Percentiles rank a stretch among this genome's conserved stretches.
These are phyloP conservation scores for Ceraclea dissimilis DNA, from an alignment of 2,888 invertebrate genomes.

Conservation along the genomic window DNA sequence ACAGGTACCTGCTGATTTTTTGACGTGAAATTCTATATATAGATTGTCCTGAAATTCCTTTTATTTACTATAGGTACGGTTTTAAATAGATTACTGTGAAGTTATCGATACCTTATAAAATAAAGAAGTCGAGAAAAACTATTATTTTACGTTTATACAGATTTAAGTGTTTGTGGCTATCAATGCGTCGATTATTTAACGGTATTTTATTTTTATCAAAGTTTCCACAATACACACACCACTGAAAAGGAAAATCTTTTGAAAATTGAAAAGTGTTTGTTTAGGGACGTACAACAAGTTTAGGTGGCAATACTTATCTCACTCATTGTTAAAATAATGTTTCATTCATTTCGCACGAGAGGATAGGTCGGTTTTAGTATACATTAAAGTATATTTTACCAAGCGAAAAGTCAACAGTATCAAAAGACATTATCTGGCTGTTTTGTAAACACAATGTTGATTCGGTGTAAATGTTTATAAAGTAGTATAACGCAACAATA, in stretches of 20 bases:
- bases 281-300: not conserved
- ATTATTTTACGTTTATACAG: too few relatives aligned
- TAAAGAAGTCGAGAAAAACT: too few relatives aligned
- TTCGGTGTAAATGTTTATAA: slow-evolving; percentile 2
- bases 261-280: slow-evolving; percentile 1
- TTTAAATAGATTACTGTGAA: too few relatives aligned
- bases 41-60: too few relatives aligned
- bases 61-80: too few relatives aligned
- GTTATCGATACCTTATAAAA: too few relatives aligned
- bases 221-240: not conserved
- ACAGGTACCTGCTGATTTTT: too few relatives aligned
- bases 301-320: not conserved
- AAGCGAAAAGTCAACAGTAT: not conserved
- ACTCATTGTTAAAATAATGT: not conserved
- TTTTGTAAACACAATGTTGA: slow-evolving; percentile 2
- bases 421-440: slow-evolving; percentile 2
- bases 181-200: too few relatives aligned
- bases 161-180: too few relatives aligned
- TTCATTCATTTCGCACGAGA: not conserved
- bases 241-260: not conserved
- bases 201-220: too few relatives aligned
- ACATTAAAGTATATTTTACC: not conserved
- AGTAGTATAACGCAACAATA: not conserved
- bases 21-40: too few relatives aligned
- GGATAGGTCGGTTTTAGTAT: not conserved